These are phyloP conservation scores for Lateolabrax maculatus DNA, from an alignment of 2,797 vertebrate genomes.

Conservation along the genomic window DNA sequence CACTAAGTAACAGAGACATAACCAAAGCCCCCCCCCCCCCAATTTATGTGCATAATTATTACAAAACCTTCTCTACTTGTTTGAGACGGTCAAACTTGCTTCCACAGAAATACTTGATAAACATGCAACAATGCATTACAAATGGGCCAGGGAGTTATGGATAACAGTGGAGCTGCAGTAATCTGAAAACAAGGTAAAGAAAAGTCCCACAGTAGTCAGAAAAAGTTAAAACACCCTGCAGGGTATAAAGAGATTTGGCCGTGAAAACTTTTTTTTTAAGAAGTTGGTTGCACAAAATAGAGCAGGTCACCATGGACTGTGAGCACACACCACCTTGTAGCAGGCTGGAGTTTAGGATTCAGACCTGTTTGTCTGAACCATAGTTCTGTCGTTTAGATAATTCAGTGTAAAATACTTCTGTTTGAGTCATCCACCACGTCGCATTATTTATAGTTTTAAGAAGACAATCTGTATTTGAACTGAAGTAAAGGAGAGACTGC, in stretches of 20 bases:
- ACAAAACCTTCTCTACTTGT: background rate
- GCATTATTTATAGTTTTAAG: constrained; percentile 19
- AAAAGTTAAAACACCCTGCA: background rate
- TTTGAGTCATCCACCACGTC: constrained; percentile 13
- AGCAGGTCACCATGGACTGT: background rate
- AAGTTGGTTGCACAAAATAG: background rate
- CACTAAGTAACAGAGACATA: background rate
- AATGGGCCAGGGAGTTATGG: background rate
- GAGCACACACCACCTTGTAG: background rate
- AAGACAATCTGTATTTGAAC: too few species aligned
- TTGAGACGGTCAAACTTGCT: background rate
- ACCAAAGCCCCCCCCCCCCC: background rate
- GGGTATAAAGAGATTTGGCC: background rate
- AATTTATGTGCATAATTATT: constrained; percentile 34
- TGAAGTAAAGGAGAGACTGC: background rate
- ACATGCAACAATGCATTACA: constrained; percentile 20
- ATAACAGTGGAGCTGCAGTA: background rate
- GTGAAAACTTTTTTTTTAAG: background rate
- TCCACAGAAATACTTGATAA: constrained; percentile 24
- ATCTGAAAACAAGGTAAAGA: constrained; percentile 11
- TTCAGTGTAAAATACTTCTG: constrained; percentile 4
- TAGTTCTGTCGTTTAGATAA: background rate
- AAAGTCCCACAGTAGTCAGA: background rate
- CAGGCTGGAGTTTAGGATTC: background rate
- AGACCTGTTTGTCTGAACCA: background rate